These are phyloP conservation scores for Flabesymbios commensalis DNA, from an alignment of 2,888 invertebrate species.

Conservation along the genomic window DNA sequence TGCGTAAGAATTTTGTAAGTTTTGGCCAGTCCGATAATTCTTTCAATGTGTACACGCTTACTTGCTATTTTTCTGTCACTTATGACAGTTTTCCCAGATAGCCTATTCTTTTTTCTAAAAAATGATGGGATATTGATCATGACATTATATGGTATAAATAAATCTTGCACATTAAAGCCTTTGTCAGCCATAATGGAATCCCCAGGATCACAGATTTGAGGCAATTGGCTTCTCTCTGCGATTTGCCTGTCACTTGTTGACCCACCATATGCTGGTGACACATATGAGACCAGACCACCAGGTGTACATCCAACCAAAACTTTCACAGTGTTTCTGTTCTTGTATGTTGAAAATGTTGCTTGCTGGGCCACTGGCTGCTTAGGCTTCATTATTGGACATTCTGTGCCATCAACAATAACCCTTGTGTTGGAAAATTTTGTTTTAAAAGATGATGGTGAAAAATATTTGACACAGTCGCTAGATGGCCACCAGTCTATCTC, in stretches of 20 bases:
- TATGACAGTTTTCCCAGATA: constrained; percentile 18
- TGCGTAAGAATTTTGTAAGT: constrained; percentile 16
- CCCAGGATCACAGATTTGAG: constrained; percentile 2
- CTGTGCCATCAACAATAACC: constrained; percentile 38
- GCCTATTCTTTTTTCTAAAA: constrained; percentile 33
- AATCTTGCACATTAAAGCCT: constrained; percentile 27
- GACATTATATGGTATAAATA: constrained; percentile 27
- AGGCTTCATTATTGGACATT: constrained; percentile 38
- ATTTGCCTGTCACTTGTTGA: constrained; percentile 35
- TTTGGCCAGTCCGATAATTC: constrained; percentile 29
- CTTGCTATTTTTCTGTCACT: constrained; percentile 31
- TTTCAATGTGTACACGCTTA: constrained; percentile 35
- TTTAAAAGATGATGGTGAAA: constrained; percentile 27
- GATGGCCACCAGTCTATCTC: constrained; percentile 2
- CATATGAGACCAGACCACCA: constrained; percentile 33
- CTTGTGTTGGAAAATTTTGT: constrained; percentile 34
- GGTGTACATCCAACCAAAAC: constrained; percentile 34
- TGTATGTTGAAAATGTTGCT: constrained; percentile 38
- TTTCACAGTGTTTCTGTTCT: constrained; percentile 41
- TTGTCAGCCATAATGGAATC: constrained; percentile 23
- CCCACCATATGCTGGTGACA: constrained; percentile 39
- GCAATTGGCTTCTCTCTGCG: constrained; percentile 1
- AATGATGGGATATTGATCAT: constrained; percentile 34
- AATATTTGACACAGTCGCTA: background rate
- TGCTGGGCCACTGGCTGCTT: constrained; percentile 32